Base-by-base conservation (phyloP, 2,113 vertebrate genomes). In the Xerus inauris region DNA sequence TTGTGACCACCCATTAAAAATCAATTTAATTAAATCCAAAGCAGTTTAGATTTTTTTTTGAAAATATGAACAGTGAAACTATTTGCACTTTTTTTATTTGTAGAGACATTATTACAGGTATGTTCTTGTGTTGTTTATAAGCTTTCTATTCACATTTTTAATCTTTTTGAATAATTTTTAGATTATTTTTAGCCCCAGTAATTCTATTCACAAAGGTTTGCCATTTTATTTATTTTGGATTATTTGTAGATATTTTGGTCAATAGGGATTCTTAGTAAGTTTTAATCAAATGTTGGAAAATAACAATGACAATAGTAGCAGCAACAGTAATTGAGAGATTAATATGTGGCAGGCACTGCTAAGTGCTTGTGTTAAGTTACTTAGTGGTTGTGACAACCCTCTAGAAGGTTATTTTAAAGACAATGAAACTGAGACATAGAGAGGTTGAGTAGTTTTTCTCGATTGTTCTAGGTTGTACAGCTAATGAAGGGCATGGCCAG, bases 21-120 rank as follows among this genome's bases (percentile, higher is more conserved):
- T 79, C 16, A 96, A n/a, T 95, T 90, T 69, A 87, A 47, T 54
- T 79, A 87, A 89, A 38, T 69, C 30, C 6, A 77, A 91, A 32
- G 22, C 10, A 87, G 40, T 79, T 94, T 73, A n/a, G 84, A 40
- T 73, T 73, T 75, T 59, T 88, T 95, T 92, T 95, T 26, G 5
- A n/a, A 87, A 95, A 40, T 65, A 54, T 54, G 26, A 81, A 38
- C 67, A 5, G 6, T 8, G 38, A 45, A 92, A 85, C 81, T 92
- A 86, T n/a, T n/a, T n/a, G n/a, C n/a, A n/a, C n/a, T 38, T 16
- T 67, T 38, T 72, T 51, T 93, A 79, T 91, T 85, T 35, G n/a
- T n/a, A 65, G 40, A 12, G 69, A 11, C n/a, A 57, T 49, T 51
- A 32, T 75, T 81, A 85, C 5, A 77, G 0, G 4, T 73, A 16